Evolutionary conservation across 2,888 invertebrate genomes (phyloP).

Genomic region (Drosophila algonquin): DNA sequence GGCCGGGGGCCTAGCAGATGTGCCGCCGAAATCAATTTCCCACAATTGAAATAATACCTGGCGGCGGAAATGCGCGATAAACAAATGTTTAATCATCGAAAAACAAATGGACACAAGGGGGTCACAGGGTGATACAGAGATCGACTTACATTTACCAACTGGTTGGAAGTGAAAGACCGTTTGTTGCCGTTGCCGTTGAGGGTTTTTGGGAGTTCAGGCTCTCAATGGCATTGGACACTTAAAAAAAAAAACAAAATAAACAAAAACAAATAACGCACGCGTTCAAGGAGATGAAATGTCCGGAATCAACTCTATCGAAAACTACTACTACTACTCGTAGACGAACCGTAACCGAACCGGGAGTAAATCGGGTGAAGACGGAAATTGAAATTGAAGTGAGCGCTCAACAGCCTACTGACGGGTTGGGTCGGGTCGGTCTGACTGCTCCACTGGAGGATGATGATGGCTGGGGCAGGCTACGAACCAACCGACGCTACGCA

Average conservation of each 20-base stretch:
- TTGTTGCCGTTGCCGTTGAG: not conserved
- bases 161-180: not conserved
- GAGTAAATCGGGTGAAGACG: too few relatives aligned
- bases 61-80: not conserved
- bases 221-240: slow-evolving; percentile 39
- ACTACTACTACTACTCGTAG: not conserved
- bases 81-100: not conserved
- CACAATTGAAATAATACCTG: slow-evolving; percentile 27
- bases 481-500: slow-evolving; percentile 67
- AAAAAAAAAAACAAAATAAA: slow-evolving; percentile 40
- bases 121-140: not conserved
- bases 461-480: slow-evolving; percentile 1
- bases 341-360: not conserved
- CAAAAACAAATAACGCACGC: not conserved
- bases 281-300: not conserved
- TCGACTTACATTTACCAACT: slow-evolving; percentile 20
- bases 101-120: not conserved
- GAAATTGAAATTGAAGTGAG: not conserved
- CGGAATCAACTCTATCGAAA: not conserved
- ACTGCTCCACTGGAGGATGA: not conserved
- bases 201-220: not conserved
- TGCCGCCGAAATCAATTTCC: slow-evolving; percentile 63
- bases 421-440: too few relatives aligned
- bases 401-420: not conserved
- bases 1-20: slow-evolving; percentile 48